Conservation (phyloP, 64 coral and sea anemone species). For the Astreopora myriophthalma region DNA sequence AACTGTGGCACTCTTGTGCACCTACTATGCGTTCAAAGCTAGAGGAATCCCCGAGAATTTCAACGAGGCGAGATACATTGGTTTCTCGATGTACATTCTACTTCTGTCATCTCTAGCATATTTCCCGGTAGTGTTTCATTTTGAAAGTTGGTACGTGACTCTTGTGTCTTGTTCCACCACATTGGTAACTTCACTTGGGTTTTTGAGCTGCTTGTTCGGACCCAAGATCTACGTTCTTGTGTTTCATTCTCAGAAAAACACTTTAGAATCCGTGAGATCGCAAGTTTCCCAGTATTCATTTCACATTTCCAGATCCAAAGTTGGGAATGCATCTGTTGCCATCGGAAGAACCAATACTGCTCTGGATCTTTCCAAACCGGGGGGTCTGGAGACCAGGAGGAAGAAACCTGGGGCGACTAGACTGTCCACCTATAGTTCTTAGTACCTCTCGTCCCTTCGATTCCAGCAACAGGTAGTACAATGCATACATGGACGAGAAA, state of each 20-base stretch:
- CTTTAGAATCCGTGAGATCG: slow-evolving; percentile 47
- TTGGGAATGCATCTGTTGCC: slow-evolving; percentile 66
- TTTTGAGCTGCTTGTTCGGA: slow-evolving; percentile 72
- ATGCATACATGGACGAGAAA: too few relatives aligned
- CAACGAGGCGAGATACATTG: slow-evolving; percentile 83
- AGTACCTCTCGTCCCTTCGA: too few relatives aligned
- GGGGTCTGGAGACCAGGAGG: background rate
- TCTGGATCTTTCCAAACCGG: background rate
- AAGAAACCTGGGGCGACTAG: too few relatives aligned
- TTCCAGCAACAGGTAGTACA: too few relatives aligned
- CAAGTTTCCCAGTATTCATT: slow-evolving; percentile 54
- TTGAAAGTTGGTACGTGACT: slow-evolving; percentile 67
- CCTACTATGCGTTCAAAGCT: slow-evolving; percentile 71
- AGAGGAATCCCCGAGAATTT: slow-evolving; percentile 78
- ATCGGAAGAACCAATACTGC: background rate
- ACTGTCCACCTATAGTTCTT: too few relatives aligned
- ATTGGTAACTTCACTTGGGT: slow-evolving; percentile 60
- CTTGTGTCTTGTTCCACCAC: slow-evolving; percentile 74
- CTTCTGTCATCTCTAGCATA: slow-evolving; percentile 69
- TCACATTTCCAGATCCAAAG: background rate
- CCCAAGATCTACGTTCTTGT: slow-evolving; percentile 79
- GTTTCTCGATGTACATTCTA: slow-evolving; percentile 54
- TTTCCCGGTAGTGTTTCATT: slow-evolving; percentile 60
- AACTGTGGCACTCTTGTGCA: slow-evolving; percentile 33
- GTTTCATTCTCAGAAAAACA: slow-evolving; percentile 69